Conservation (phyloP, 1,140 invertebrate genomes). For the Ceratoteleas bidentatus region DNA sequence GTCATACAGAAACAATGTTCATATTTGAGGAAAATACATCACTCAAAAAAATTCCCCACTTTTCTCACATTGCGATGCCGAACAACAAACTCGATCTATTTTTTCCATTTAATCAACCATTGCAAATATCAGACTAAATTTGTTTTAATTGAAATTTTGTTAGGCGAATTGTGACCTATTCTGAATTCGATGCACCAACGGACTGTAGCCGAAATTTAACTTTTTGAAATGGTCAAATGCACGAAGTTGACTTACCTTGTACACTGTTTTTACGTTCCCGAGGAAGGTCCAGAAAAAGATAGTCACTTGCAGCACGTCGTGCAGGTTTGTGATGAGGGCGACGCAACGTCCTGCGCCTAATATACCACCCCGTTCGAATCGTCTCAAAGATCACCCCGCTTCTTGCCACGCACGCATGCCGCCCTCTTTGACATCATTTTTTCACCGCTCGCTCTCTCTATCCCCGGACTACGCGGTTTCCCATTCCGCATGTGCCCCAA, state of each 20-base stretch:
- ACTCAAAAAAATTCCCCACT: too few relatives aligned
- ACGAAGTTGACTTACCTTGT: slow-evolving; percentile 39
- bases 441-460: slow-evolving; percentile 12
- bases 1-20: too few relatives aligned
- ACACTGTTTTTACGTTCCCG: neutral
- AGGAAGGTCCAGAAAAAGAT: slow-evolving; percentile 55
- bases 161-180: too few relatives aligned
- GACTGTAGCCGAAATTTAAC: too few relatives aligned
- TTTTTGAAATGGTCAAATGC: too few relatives aligned
- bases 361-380: slow-evolving; percentile 73
- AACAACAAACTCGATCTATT: too few relatives aligned
- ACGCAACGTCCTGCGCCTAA: slow-evolving; percentile 75
- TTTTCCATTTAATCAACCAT: too few relatives aligned
- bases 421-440: slow-evolving; percentile 60
- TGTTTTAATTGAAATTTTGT: too few relatives aligned
- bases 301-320: slow-evolving; percentile 70
- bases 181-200: too few relatives aligned
- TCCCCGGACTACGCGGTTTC: neutral
- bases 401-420: slow-evolving; percentile 54
- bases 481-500: slow-evolving; percentile 31
- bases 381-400: slow-evolving; percentile 64
- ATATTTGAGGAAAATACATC: too few relatives aligned
- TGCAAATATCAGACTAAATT: too few relatives aligned
- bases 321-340: slow-evolving; percentile 75
- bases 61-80: too few relatives aligned